Conservation (phyloP, 2,113 vertebrate species). For the Felis chaus region DNA sequence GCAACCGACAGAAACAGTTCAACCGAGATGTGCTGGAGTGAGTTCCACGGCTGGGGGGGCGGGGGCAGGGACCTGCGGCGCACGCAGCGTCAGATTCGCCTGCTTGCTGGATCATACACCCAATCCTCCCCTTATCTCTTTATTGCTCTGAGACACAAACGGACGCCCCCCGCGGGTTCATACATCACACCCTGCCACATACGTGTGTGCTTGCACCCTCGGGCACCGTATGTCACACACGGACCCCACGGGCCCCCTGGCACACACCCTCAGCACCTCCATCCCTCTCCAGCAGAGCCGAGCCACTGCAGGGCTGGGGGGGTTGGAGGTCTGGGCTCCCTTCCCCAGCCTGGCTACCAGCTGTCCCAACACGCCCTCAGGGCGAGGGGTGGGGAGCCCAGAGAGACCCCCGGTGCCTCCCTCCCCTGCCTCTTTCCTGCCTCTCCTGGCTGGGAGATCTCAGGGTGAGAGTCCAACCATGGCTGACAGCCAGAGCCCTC, state of each 20-base stretch:
- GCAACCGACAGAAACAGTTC: constrained; percentile 98
- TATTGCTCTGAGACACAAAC: neutral
- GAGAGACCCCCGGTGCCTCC: neutral
- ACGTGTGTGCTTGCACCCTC: neutral
- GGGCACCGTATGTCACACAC: fast-evolving
- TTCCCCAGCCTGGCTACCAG: too few relatives aligned
- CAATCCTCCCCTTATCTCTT: too few relatives aligned
- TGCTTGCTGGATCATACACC: neutral
- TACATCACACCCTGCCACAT: too few relatives aligned
- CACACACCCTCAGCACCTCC: fast-evolving
- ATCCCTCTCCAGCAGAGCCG: neutral
- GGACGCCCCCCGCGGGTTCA: too few relatives aligned
- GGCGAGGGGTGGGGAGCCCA: neutral
- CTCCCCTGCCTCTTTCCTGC: neutral
- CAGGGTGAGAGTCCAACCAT: neutral
- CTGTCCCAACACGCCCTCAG: fast-evolving
- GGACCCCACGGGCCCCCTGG: fast-evolving
- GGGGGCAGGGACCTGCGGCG: neutral
- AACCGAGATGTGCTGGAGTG: constrained; percentile 98
- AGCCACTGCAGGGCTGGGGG: neutral
- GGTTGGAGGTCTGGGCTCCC: neutral
- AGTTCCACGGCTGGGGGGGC: constrained; percentile 78
- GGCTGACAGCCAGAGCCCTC: neutral
- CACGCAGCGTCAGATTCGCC: neutral
- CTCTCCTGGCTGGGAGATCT: neutral